Evolutionary conservation across 2,113 vertebrate species (phyloP).

Genomic region (Lophochroa leadbeateri): DNA sequence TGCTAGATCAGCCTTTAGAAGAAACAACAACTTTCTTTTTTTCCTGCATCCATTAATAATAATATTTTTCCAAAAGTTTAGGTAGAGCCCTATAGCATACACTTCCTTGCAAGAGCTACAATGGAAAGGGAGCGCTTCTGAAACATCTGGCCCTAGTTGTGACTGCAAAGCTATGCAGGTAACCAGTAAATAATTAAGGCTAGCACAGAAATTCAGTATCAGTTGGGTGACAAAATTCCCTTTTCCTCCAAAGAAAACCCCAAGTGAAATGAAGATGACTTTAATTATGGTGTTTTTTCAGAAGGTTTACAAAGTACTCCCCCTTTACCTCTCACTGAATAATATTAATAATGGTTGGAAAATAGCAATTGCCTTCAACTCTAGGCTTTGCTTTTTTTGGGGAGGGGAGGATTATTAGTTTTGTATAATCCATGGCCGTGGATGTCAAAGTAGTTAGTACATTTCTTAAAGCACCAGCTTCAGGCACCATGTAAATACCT

Average conservation of each 20-base stretch:
- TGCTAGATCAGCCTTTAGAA: slow-evolving; percentile 20
- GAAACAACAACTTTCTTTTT: neutral
- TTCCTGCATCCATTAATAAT: neutral
- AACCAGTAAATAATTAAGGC: slow-evolving; percentile 17
- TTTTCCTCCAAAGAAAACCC: slow-evolving; percentile 14
- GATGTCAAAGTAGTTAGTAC: neutral
- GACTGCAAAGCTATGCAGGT: neutral
- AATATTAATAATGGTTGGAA: neutral
- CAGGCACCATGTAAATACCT: neutral
- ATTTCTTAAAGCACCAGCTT: neutral
- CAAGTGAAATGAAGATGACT: neutral
- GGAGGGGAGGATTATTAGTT: neutral
- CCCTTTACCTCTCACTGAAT: neutral
- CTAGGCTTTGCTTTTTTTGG: neutral
- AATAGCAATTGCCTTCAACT: neutral
- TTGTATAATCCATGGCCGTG: neutral
- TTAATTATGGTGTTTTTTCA: slow-evolving; percentile 14
- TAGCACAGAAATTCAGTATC: neutral
- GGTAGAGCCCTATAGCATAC: neutral
- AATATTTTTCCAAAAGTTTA: slow-evolving; percentile 32
- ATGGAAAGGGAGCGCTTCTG: neutral
- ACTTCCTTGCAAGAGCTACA: neutral
- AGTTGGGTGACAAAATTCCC: slow-evolving; percentile 36
- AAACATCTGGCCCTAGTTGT: neutral
- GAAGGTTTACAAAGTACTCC: slow-evolving; percentile 6